These are phyloP conservation scores for Rhea pennata DNA, from an alignment of 2,113 vertebrate genomes.

Conservation along the genomic window DNA sequence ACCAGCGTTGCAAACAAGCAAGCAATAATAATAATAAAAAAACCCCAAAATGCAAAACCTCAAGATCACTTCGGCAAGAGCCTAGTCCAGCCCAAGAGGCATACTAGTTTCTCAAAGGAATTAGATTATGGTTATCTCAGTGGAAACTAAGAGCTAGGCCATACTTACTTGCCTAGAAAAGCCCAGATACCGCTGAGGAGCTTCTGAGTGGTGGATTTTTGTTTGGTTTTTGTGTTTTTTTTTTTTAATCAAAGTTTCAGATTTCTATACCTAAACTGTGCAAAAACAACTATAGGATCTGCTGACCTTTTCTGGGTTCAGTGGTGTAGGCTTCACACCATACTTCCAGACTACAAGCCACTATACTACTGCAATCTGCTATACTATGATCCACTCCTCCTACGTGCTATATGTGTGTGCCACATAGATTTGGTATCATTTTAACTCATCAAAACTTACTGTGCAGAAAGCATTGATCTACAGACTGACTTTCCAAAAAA, in stretches of 20 bases:
- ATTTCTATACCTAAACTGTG: background rate
- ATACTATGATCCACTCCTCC: background rate
- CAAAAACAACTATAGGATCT: background rate
- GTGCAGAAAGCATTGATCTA: background rate
- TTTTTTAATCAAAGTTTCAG: background rate
- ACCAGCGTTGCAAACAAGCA: background rate
- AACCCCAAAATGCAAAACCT: background rate
- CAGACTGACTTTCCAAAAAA: background rate
- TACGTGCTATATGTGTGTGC: accelerated
- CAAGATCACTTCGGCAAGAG: background rate
- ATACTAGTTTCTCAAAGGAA: background rate
- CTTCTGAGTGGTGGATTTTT: background rate
- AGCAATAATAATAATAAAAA: too few species aligned
- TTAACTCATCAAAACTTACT: background rate
- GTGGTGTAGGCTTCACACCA: background rate
- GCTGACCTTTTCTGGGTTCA: background rate
- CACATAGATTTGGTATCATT: background rate
- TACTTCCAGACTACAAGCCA: background rate
- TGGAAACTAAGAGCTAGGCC: background rate
- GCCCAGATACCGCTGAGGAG: background rate
- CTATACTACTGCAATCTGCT: background rate
- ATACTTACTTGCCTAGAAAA: background rate
- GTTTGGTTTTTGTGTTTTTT: too few species aligned
- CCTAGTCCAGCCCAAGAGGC: background rate
- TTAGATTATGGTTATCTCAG: background rate